Evolutionary conservation across 1,140 invertebrate genomes (phyloP).

Genomic region (Phocides pigmalion): DNA sequence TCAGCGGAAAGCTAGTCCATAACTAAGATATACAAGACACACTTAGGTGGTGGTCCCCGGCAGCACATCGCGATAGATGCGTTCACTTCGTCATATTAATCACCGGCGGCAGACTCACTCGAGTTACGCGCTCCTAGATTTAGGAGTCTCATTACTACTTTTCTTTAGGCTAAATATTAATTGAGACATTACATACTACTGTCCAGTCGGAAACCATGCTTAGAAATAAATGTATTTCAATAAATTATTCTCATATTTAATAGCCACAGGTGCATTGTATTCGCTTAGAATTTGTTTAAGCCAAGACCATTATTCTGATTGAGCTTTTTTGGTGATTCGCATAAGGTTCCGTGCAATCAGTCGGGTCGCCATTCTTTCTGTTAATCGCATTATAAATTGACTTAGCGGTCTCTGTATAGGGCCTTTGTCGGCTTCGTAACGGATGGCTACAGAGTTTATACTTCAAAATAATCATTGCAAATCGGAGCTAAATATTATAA

Average conservation of each 20-base stretch:
- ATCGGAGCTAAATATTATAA: slow-evolving; percentile 55
- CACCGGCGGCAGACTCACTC: slow-evolving; percentile 62
- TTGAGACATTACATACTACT: slow-evolving; percentile 78
- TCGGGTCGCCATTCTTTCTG: slow-evolving; percentile 71
- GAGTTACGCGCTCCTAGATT: slow-evolving; percentile 76
- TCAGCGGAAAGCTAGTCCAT: not conserved
- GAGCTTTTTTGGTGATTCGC: slow-evolving; percentile 57
- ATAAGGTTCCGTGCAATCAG: slow-evolving; percentile 66
- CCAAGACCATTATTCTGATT: slow-evolving; percentile 56
- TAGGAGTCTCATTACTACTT: slow-evolving; percentile 72
- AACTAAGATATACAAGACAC: not conserved
- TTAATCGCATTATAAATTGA: slow-evolving; percentile 80
- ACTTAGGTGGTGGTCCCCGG: slow-evolving; percentile 49
- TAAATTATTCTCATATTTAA: slow-evolving; percentile 54
- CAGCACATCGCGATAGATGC: slow-evolving; percentile 55
- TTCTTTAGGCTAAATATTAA: slow-evolving; percentile 80
- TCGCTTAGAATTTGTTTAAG: slow-evolving; percentile 43
- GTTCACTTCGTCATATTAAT: slow-evolving; percentile 74
- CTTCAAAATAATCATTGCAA: slow-evolving; percentile 57
- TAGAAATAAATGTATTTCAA: slow-evolving; percentile 58
- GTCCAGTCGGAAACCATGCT: slow-evolving; percentile 52
- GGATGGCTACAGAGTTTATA: slow-evolving; percentile 57
- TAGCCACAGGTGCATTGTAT: slow-evolving; percentile 34
- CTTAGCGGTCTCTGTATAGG: slow-evolving; percentile 55
- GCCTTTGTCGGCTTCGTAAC: slow-evolving; percentile 67